These are phyloP conservation scores for Amblyopsis hoosieri DNA, from an alignment of 2,797 vertebrate genomes.

Conservation along the genomic window DNA sequence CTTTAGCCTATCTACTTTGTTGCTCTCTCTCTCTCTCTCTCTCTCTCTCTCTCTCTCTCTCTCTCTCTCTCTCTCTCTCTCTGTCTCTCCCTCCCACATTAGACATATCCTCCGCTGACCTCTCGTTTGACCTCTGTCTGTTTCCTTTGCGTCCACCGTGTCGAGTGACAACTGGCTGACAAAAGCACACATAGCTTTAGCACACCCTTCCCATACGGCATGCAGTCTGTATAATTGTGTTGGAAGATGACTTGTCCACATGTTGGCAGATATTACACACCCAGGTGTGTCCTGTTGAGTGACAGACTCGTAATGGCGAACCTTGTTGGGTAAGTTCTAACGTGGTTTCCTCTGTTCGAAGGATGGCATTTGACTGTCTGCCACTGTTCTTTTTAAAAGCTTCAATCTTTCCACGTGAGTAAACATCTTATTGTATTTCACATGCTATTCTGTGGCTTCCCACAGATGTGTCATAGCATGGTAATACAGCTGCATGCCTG, in stretches of 20 bases:
- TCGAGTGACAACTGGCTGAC: constrained; percentile 31
- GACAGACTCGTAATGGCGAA: too few relatives aligned
- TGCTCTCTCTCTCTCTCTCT: constrained; percentile 4
- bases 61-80: background rate
- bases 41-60: background rate
- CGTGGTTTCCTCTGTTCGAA: too few relatives aligned
- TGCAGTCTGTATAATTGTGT: background rate
- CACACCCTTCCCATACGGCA: constrained; percentile 8
- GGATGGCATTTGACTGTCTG: too few relatives aligned
- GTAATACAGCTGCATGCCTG: too few relatives aligned
- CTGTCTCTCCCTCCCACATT: background rate
- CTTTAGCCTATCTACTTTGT: constrained; percentile 22
- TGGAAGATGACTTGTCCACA: constrained; percentile 1
- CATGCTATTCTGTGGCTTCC: too few relatives aligned
- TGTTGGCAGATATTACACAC: constrained; percentile 29
- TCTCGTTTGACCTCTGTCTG: constrained; percentile 45
- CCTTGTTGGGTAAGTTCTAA: too few relatives aligned
- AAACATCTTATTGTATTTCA: too few relatives aligned
- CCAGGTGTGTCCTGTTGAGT: constrained; percentile 22
- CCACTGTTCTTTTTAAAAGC: too few relatives aligned
- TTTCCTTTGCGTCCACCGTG: constrained; percentile 49
- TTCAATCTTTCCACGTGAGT: too few relatives aligned
- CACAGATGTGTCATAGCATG: too few relatives aligned
- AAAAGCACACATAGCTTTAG: constrained; percentile 4
- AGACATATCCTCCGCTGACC: constrained; percentile 38